Evolutionary conservation across 2,888 invertebrate genomes (phyloP).

Genomic region (Thymelicus acteon): DNA sequence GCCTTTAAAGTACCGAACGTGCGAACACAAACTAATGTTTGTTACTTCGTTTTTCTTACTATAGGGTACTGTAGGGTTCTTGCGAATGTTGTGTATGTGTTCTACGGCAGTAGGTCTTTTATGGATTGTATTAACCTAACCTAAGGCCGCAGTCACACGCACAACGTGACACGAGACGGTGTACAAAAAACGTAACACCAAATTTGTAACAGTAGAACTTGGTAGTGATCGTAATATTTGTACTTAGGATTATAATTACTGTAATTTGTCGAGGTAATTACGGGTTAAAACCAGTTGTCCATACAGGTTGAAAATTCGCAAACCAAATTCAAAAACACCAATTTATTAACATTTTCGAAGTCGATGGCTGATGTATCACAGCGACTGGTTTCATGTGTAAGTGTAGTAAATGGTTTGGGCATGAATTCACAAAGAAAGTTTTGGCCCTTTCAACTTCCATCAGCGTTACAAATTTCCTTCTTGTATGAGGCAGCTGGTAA

Average conservation of each 20-base stretch:
- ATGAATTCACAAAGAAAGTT: too few species aligned
- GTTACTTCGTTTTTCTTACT: too few species aligned
- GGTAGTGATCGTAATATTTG: slow-evolving; percentile 9
- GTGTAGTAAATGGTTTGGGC: too few species aligned
- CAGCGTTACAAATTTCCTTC: too few species aligned
- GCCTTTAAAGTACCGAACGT: neutral
- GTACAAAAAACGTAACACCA: slow-evolving; percentile 15
- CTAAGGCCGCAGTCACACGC: neutral
- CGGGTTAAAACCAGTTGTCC: neutral
- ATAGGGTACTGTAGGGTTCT: too few species aligned
- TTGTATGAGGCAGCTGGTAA: too few species aligned
- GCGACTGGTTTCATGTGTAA: too few species aligned
- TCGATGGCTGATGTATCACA: too few species aligned
- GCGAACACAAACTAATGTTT: too few species aligned
- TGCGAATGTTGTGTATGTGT: neutral
- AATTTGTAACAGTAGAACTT: slow-evolving; percentile 15
- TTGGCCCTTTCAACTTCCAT: too few species aligned
- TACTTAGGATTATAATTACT: slow-evolving; percentile 14
- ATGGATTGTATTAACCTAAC: too few species aligned
- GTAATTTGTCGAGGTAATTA: slow-evolving; percentile 7
- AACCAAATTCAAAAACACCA: neutral
- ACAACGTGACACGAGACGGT: neutral
- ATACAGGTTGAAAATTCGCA: neutral
- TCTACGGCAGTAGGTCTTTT: neutral
- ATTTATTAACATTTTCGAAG: too few species aligned